phyloP scores from a whole-genome alignment of 2,888 invertebrate genomes.

The Oconnorella tubifera region DNA sequence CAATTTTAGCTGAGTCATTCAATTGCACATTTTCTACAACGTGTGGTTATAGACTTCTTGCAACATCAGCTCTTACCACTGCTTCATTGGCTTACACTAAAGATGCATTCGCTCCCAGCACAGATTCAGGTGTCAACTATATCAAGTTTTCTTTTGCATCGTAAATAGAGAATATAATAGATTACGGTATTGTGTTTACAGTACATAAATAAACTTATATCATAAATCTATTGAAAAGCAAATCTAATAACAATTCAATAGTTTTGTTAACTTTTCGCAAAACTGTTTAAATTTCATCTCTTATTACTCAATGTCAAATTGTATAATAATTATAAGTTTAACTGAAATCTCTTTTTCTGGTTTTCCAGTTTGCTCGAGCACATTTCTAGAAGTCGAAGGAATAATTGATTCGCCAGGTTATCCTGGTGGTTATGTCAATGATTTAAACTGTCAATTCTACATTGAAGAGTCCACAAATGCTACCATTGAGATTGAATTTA shows the following conservation, averaged over 20 bases:
- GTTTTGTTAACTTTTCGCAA: too few species aligned
- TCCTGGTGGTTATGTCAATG: slow-evolving; percentile 44
- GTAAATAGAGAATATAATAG: too few species aligned
- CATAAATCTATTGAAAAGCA: too few species aligned
- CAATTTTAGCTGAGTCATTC: slow-evolving; percentile 14
- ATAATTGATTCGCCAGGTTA: slow-evolving; percentile 45
- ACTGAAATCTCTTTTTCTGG: too few species aligned
- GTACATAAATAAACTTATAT: too few species aligned
- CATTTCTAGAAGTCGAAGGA: slow-evolving; percentile 35
- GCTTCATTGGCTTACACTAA: slow-evolving; percentile 16
- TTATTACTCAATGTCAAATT: too few species aligned
- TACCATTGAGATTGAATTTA: slow-evolving; percentile 15
- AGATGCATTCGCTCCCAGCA: slow-evolving; percentile 12
- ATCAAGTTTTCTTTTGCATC: too few species aligned
- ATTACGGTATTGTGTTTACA: too few species aligned
- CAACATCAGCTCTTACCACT: slow-evolving; percentile 7
- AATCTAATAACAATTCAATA: too few species aligned
- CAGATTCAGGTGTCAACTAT: too few species aligned
- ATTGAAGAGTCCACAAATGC: slow-evolving; percentile 27
- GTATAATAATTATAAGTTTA: too few species aligned
- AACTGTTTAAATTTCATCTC: too few species aligned
- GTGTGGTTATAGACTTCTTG: slow-evolving; percentile 19
- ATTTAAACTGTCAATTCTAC: slow-evolving; percentile 47
- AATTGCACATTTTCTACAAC: slow-evolving; percentile 14
- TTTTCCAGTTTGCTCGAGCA: slow-evolving; percentile 46